Evolutionary conservation across 2,797 vertebrate genomes (phyloP).

Genomic region (Schizothorax lantsangensis): DNA sequence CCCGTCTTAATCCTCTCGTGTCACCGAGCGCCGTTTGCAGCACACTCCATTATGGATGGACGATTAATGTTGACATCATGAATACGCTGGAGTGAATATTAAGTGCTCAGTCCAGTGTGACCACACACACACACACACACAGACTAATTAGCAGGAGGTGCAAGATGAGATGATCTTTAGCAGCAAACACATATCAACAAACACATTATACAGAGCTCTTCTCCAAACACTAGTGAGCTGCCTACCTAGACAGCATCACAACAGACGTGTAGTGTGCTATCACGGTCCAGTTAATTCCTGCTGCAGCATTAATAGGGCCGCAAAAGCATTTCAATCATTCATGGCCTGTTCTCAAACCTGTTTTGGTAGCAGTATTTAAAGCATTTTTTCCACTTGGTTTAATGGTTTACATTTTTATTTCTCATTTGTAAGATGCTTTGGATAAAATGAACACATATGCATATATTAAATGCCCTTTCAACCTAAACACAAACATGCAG

Average conservation of each 20-base stretch:
- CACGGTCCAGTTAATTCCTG: background rate
- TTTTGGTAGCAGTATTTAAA: background rate
- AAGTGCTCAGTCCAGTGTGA: constrained; percentile 27
- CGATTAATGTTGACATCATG: constrained; percentile 45
- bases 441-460: background rate
- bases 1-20: constrained; percentile 32
- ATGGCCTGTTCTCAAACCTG: background rate
- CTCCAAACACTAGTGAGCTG: background rate
- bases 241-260: background rate
- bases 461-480: background rate
- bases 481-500: background rate
- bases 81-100: constrained; percentile 36
- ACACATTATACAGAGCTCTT: background rate
- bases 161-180: constrained; percentile 3
- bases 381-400: background rate
- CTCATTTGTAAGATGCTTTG: background rate
- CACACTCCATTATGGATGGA: constrained; percentile 25
- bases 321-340: background rate
- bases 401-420: background rate
- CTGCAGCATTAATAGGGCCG: background rate
- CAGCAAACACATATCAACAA: background rate
- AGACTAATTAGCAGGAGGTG: constrained; percentile 39
- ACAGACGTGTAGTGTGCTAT: background rate
- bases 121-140: constrained; percentile 26
- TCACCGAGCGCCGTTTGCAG: background rate